Conservation (phyloP, 2,797 vertebrate genomes). For the Chromobotia macracanthus region DNA sequence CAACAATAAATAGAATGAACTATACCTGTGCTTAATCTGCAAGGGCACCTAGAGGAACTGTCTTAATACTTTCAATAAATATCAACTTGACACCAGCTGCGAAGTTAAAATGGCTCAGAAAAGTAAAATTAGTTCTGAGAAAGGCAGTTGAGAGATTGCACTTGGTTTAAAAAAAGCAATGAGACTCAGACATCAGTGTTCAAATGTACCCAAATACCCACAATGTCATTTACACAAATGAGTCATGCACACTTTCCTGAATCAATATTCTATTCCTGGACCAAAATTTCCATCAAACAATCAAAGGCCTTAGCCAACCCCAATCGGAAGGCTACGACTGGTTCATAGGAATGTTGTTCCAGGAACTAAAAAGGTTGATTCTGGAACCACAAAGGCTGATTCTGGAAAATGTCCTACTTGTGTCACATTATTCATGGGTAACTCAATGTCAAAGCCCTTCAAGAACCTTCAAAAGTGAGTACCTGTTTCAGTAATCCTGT, state of each 20-base stretch:
- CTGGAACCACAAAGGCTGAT: constrained; percentile 5
- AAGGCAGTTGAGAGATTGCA: too few relatives aligned
- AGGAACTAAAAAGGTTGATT: too few relatives aligned
- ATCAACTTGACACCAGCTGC: background rate
- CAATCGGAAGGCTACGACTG: background rate
- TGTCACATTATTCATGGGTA: constrained; percentile 1
- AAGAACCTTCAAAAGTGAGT: constrained; percentile 3
- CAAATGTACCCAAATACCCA: too few relatives aligned
- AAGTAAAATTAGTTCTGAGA: background rate
- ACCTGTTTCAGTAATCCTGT: constrained; percentile 20
- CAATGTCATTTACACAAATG: too few relatives aligned
- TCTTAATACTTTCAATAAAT: too few relatives aligned
- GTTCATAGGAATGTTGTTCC: background rate
- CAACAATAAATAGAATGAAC: too few relatives aligned
- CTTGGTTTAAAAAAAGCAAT: too few relatives aligned
- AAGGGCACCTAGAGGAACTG: too few relatives aligned
- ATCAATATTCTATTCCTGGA: background rate
- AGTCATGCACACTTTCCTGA: background rate
- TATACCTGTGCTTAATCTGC: too few relatives aligned
- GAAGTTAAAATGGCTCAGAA: background rate
- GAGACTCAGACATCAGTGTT: too few relatives aligned
- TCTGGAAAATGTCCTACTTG: background rate
- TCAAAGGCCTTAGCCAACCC: background rate
- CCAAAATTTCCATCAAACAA: background rate
- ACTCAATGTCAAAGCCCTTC: constrained; percentile 9